Base-by-base conservation (phyloP, 2,113 vertebrate genomes). In the Macaca mulatta region DNA sequence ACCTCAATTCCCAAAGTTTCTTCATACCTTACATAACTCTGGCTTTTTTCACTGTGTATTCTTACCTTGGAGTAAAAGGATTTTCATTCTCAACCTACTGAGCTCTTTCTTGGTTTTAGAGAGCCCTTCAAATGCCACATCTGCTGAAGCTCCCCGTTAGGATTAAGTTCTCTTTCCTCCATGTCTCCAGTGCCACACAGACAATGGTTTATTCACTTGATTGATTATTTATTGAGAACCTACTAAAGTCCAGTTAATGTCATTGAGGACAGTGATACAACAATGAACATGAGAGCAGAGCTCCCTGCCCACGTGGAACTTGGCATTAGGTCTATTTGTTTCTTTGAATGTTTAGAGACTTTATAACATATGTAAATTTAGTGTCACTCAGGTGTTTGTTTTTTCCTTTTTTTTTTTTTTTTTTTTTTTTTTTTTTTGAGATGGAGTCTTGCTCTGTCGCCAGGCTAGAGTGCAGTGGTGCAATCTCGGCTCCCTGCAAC, bases 101-200 rank as follows among this genome's bases (percentile, higher is more conserved):
- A 64, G 55, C 18, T 48, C 9, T 17, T 91, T 72, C 22, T 45
- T 81, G 6, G 12, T 43, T n/a, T 90, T 48, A 25, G n/a, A 95
- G 61, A 55, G 14, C 11, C 22, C 70, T 40, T 45, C 57, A 45
- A 38, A 84, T 78, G 38, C 16, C 43, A 74, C 5, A 3, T 59
- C 32, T 43, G 32, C 57, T 5, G 45, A 78, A 11, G 14, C 18
- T n/a, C 50, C 90, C 22, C 6, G 3, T 72, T 22, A 30, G 72
- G 61, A 17, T 3, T 10, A 81, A 35, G 27, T 48, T 80, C 64
- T 83, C 50, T 12, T 52, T 74, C 14, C 78, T 61, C 27, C 17
- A 20, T 0, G 20, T 16, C 9, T 23, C 45, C 57, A 43, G 4
- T 9, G 50, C 20, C 72, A 78, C 4, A 0, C 0, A 18, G 74